phyloP scores from a whole-genome alignment of 2,113 vertebrate genomes.

The Rhizomys pruinosus region DNA sequence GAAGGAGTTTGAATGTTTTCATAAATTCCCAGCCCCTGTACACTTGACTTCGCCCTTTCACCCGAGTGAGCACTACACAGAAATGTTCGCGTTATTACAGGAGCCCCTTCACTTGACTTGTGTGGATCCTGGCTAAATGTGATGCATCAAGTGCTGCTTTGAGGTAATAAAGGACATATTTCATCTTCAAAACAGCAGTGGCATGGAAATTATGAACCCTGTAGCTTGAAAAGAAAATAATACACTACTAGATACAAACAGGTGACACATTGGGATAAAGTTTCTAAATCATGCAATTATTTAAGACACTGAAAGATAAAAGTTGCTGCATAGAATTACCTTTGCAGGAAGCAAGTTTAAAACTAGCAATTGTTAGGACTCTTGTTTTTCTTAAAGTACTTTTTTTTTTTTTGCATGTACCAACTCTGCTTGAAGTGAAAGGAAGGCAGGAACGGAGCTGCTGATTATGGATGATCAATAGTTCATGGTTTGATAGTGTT shows the following conservation, averaged over 20 bases:
- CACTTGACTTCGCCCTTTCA: slow-evolving; percentile 82
- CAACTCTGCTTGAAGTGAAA: neutral
- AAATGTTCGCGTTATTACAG: slow-evolving; percentile 63
- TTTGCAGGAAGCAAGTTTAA: slow-evolving; percentile 52
- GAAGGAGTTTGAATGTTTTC: slow-evolving; percentile 67
- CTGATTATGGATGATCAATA: slow-evolving; percentile 66
- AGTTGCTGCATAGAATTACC: slow-evolving; percentile 13
- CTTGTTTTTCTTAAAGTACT: slow-evolving; percentile 44
- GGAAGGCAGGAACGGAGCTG: neutral
- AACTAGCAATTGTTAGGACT: neutral
- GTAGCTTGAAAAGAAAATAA: slow-evolving; percentile 76
- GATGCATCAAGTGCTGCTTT: slow-evolving; percentile 65
- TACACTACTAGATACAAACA: slow-evolving; percentile 58
- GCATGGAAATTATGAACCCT: slow-evolving; percentile 69
- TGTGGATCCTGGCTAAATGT: slow-evolving; percentile 66
- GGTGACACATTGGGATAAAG: slow-evolving; percentile 59
- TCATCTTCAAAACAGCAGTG: slow-evolving; percentile 72
- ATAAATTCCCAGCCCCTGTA: slow-evolving; percentile 52
- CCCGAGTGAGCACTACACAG: slow-evolving; percentile 63
- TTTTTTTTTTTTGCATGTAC: slow-evolving; percentile 57
- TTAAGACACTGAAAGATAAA: slow-evolving; percentile 41
- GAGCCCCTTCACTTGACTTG: slow-evolving; percentile 68
- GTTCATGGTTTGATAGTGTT: neutral
- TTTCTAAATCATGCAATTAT: slow-evolving; percentile 67
- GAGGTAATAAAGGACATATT: slow-evolving; percentile 77